phyloP scores from a whole-genome alignment of 2,888 invertebrate species.

The Polydrusus pterygomalis region DNA sequence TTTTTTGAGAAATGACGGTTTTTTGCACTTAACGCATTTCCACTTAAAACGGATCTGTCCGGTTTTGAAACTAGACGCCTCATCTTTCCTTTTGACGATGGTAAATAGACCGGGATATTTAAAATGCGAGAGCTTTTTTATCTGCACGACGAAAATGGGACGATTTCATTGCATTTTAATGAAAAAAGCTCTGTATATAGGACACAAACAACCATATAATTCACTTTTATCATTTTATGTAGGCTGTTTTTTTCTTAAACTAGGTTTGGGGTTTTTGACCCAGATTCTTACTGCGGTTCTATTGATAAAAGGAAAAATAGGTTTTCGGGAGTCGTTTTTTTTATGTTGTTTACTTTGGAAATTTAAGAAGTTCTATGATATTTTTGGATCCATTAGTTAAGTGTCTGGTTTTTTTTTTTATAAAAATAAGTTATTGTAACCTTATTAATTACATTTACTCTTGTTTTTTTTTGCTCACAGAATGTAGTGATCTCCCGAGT shows the following conservation, averaged over 20 bases:
- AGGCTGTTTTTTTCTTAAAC: background rate
- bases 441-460: too few species aligned
- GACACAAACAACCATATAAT: background rate
- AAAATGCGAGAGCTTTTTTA: background rate
- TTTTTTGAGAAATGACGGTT: too few species aligned
- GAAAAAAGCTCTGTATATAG: background rate
- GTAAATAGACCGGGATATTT: too few species aligned
- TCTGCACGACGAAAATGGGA: background rate
- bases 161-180: background rate
- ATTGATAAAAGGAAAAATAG: background rate
- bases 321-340: background rate
- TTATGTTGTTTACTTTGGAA: background rate
- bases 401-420: too few species aligned
- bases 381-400: too few species aligned
- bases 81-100: too few species aligned
- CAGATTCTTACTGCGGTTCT: background rate
- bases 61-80: too few species aligned
- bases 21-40: too few species aligned
- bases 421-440: too few species aligned
- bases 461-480: too few species aligned
- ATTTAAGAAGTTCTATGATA: background rate
- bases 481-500: too few species aligned
- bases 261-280: constrained; percentile 1
- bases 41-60: too few species aligned
- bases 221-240: background rate